Conservation (phyloP, 2,797 vertebrate genomes). For the Buceros bicornis region DNA sequence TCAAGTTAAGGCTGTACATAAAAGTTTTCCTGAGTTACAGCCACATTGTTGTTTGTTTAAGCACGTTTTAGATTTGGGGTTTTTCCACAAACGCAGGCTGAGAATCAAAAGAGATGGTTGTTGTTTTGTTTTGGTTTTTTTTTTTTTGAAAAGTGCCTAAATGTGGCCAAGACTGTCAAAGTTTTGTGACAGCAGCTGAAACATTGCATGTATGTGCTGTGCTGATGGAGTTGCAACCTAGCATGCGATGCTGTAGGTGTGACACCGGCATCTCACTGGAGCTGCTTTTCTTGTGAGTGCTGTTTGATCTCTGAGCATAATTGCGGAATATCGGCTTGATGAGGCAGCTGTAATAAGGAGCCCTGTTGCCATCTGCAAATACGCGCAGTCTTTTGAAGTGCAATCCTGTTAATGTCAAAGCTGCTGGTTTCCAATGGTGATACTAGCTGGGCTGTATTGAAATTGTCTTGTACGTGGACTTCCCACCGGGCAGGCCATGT, state of each 20-base stretch:
- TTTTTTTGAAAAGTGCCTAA: neutral
- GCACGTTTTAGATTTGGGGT: neutral
- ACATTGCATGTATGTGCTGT: accelerated
- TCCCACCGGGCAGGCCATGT: conserved; percentile 35
- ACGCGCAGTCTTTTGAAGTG: conserved; percentile 43
- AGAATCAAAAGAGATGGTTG: neutral
- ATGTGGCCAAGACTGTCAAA: accelerated
- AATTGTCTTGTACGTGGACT: conserved; percentile 11
- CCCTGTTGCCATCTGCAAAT: conserved; percentile 58
- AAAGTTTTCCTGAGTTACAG: conserved; percentile 15
- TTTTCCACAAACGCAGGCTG: neutral
- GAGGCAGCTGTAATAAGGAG: conserved; percentile 65
- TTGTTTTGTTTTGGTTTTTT: neutral
- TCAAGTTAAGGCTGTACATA: neutral
- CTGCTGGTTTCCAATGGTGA: conserved; percentile 64
- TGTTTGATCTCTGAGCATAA: conserved; percentile 26
- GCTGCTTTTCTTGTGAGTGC: neutral
- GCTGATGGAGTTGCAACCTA: neutral
- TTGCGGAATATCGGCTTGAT: neutral
- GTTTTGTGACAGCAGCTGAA: neutral
- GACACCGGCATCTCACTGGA: neutral
- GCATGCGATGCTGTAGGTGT: accelerated
- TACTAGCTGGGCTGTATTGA: conserved; percentile 41
- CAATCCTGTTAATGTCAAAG: conserved; percentile 45
- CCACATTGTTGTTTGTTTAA: neutral